Evolutionary conservation across 2,888 invertebrate species (phyloP).

Genomic region (Camponotus fellah): DNA sequence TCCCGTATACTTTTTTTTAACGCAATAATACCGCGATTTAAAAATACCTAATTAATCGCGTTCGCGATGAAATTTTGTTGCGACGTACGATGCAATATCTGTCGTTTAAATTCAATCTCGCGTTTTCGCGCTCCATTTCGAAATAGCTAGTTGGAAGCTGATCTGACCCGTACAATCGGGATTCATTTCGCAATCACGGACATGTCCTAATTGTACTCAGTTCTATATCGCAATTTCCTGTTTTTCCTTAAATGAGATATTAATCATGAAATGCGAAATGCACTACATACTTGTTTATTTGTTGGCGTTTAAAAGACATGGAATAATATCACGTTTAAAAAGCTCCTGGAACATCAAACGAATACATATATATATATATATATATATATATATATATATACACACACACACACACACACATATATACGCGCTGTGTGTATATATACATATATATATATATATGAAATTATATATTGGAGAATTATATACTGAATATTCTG

Average conservation of each 20-base stretch:
- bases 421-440: neutral
- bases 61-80: slow-evolving; percentile 20
- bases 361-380: neutral
- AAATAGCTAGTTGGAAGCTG: slow-evolving; percentile 10
- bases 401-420: too few species aligned
- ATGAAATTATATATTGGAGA: neutral
- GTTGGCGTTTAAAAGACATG: slow-evolving; percentile 5
- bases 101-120: slow-evolving; percentile 28
- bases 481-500: neutral
- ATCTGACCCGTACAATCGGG: neutral
- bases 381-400: neutral
- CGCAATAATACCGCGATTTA: neutral
- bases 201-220: slow-evolving; percentile 29
- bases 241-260: slow-evolving; percentile 45
- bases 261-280: slow-evolving; percentile 25
- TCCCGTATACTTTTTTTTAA: neutral
- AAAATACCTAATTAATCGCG: slow-evolving; percentile 17
- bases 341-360: neutral
- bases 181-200: slow-evolving; percentile 42
- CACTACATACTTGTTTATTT: slow-evolving; percentile 1
- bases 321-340: slow-evolving; percentile 40
- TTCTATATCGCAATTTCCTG: slow-evolving; percentile 29
- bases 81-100: neutral
- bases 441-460: neutral
- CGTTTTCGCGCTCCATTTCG: neutral